These are phyloP conservation scores for Mimachlamys varia DNA, from an alignment of 2,888 invertebrate species.

Conservation along the genomic window DNA sequence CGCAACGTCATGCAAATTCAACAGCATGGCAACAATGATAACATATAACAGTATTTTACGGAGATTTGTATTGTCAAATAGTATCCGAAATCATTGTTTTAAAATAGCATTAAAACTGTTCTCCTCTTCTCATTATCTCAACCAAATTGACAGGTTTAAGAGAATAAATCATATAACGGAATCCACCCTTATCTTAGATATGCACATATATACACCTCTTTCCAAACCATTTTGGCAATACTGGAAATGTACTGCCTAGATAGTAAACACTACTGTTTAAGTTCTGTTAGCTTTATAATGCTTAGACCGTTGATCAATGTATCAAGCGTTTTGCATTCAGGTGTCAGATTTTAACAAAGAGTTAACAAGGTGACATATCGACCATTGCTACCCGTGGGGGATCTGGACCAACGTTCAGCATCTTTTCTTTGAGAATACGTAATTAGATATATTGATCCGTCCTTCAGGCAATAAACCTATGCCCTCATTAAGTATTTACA, in stretches of 20 bases:
- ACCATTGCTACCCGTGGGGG: not conserved
- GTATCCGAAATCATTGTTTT: no score
- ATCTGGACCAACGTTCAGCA: not conserved
- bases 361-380: not conserved
- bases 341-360: constrained; percentile 9
- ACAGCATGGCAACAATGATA: no score
- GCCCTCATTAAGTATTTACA: not conserved
- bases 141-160: no score
- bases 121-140: no score
- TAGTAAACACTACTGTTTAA: not conserved
- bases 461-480: not conserved
- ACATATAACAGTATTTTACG: no score
- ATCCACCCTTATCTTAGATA: no score
- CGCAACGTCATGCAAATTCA: no score
- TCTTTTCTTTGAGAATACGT: not conserved
- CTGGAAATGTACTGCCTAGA: not conserved
- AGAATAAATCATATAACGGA: no score
- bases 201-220: no score
- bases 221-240: no score
- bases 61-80: no score
- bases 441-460: not conserved
- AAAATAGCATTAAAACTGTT: no score
- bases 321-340: not conserved
- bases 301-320: not conserved
- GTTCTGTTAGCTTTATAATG: not conserved